Evolutionary conservation across 2,113 vertebrate species (phyloP), one percentile per base, ranked within the genome.

Genomic region (Corythornis vintsioides): DNA sequence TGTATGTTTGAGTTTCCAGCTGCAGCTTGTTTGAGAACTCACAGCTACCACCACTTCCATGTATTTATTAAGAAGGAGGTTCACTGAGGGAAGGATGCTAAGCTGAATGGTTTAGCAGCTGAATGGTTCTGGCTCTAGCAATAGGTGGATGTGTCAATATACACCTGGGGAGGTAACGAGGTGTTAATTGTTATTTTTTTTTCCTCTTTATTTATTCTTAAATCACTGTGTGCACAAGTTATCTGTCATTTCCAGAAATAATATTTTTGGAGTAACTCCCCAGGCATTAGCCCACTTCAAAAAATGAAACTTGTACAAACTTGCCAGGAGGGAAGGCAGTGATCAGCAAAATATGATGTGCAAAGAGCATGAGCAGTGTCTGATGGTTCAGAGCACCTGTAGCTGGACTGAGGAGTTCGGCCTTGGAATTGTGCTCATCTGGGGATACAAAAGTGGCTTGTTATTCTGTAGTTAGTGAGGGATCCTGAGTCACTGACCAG

Each of bases 181-280:
- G 85, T 95, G 81, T 93, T 95, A 86, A 92, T 92, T 93, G 73
- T n/a, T 69, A 63, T 48, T 69, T 89, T 89, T 88, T 82, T 82
- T 25, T 16, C 14, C 38, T 38, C 38, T 38, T 38, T 38, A 38
- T 50, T 50, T 52, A 13, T 52, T 52, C 15, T 52, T 52, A 8
- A 92, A 85, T 91, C 63, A 65, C 40, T 11, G 3, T 40, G 21
- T 79, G 89, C 85, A 79, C 15, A 50, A 75, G 28, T 63, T 45
- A 79, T 72, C 48, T 65, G 9, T 92, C 42, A 13, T 50, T 89
- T 91, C 88, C 89, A 95, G 71, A 90, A 88, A 82, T 76, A 93
- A 94, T 92, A 93, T 96, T 94, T 95, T 87, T 63, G 63, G 66
- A 87, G 81, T 53, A 88, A 55, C 83, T 96, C 29, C 66, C 66